These are phyloP conservation scores for Smutsia gigantea DNA, from an alignment of 2,797 vertebrate genomes.

Conservation along the genomic window DNA sequence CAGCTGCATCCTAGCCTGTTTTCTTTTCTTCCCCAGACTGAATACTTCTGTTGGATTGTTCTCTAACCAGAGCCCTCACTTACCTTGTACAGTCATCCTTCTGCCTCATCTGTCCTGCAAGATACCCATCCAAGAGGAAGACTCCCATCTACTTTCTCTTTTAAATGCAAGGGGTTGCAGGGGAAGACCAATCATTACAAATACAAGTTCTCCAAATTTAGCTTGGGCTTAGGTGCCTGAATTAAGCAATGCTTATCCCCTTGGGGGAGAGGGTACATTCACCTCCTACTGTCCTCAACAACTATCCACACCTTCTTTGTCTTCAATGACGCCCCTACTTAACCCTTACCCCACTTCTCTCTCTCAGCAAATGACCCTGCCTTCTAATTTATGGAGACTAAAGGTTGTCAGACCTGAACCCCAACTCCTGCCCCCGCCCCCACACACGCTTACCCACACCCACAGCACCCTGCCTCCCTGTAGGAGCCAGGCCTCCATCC, in stretches of 20 bases:
- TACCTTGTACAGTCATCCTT: background rate
- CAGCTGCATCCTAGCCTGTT: background rate
- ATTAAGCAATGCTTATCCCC: background rate
- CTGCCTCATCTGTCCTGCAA: background rate
- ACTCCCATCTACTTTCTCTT: background rate
- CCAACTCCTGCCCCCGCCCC: background rate
- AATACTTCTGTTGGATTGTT: background rate
- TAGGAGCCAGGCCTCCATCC: background rate
- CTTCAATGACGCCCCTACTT: background rate
- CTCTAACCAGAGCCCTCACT: background rate
- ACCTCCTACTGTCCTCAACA: background rate
- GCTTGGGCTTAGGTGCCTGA: background rate
- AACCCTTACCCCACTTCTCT: background rate
- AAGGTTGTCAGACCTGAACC: background rate
- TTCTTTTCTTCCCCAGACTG: background rate
- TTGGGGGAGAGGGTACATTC: background rate
- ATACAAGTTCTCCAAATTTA: background rate
- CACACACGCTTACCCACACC: background rate
- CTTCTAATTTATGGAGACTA: background rate
- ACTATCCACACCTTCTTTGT: background rate
- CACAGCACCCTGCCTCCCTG: background rate
- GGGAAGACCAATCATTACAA: background rate
- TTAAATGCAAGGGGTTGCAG: background rate
- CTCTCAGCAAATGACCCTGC: background rate
- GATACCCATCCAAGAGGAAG: background rate